A percentile compares a stretch with the other conserved stretches of the same genome.
Conservation (phyloP, 2,113 vertebrate genomes). For the Odocoileus hemionus region DNA sequence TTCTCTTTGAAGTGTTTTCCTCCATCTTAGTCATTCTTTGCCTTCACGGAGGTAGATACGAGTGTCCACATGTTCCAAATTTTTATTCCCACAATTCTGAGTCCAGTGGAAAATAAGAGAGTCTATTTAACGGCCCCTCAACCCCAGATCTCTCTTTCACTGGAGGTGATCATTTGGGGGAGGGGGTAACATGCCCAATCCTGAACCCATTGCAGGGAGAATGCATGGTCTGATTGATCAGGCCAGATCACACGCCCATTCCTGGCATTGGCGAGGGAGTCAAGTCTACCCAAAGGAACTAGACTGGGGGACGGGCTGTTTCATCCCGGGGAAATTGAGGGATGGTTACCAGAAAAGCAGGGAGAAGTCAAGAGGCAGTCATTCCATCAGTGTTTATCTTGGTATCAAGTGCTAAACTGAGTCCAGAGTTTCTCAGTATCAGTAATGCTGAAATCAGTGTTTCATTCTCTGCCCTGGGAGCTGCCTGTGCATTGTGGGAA, state of each 20-base stretch:
- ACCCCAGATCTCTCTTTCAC: background rate
- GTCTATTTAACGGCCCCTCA: background rate
- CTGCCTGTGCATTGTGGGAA: too few relatives aligned
- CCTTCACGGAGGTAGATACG: background rate
- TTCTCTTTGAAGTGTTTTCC: background rate
- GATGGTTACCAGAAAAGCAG: background rate
- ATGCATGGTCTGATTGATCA: background rate
- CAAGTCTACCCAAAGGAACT: background rate
- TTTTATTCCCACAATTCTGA: background rate
- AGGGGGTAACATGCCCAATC: background rate
- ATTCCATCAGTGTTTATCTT: rapidly evolving
- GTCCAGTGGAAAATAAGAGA: background rate
- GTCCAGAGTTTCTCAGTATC: background rate
- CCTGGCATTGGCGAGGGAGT: background rate
- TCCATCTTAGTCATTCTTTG: background rate
- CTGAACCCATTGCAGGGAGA: background rate
- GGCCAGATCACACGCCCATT: too few relatives aligned
- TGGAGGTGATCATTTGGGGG: background rate
- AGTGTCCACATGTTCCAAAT: background rate
- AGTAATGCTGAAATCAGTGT: background rate
- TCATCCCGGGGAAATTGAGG: background rate
- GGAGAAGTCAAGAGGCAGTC: background rate
- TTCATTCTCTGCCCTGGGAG: background rate
- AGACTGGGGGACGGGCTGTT: background rate
- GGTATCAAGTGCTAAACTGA: too few relatives aligned